Conservation (phyloP, 1,140 invertebrate species). For the Thaumetopoea pityocampa region DNA sequence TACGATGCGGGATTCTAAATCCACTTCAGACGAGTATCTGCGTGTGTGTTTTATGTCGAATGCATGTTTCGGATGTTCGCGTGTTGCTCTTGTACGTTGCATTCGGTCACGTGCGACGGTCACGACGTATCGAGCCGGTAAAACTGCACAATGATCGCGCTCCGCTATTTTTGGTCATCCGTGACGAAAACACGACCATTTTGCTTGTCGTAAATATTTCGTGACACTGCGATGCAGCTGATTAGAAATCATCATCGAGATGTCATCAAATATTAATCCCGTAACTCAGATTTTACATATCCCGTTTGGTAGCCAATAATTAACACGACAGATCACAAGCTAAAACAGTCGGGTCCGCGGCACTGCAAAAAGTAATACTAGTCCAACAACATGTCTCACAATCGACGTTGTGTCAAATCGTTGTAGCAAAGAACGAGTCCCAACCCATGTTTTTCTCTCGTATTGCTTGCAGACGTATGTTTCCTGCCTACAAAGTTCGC, state of each 20-base stretch:
- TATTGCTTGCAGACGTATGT: slow-evolving; percentile 89
- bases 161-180: slow-evolving; percentile 43
- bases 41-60: slow-evolving; percentile 13
- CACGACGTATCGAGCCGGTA: slow-evolving; percentile 31
- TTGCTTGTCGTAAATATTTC: slow-evolving; percentile 38
- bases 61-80: slow-evolving; percentile 18
- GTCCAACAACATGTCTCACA: slow-evolving; percentile 61
- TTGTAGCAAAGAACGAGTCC: slow-evolving; percentile 78
- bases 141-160: slow-evolving; percentile 42
- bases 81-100: slow-evolving; percentile 24
- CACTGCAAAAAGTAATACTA: slow-evolving; percentile 63
- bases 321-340: slow-evolving; percentile 69
- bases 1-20: slow-evolving; percentile 34
- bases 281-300: too few relatives aligned
- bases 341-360: slow-evolving; percentile 47
- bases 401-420: slow-evolving; percentile 70
- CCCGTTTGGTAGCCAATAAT: too few relatives aligned
- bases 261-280: too few relatives aligned
- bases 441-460: slow-evolving; percentile 75
- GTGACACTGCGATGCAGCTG: slow-evolving; percentile 39
- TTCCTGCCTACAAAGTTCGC: slow-evolving; percentile 94
- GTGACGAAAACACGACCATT: slow-evolving; percentile 46
- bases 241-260: slow-evolving; percentile 25
- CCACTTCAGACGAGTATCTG: slow-evolving; percentile 18
- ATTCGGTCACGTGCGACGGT: slow-evolving; percentile 45